phyloP scores from a whole-genome alignment of 2,888 invertebrate species.

The Thymelicus acteon region DNA sequence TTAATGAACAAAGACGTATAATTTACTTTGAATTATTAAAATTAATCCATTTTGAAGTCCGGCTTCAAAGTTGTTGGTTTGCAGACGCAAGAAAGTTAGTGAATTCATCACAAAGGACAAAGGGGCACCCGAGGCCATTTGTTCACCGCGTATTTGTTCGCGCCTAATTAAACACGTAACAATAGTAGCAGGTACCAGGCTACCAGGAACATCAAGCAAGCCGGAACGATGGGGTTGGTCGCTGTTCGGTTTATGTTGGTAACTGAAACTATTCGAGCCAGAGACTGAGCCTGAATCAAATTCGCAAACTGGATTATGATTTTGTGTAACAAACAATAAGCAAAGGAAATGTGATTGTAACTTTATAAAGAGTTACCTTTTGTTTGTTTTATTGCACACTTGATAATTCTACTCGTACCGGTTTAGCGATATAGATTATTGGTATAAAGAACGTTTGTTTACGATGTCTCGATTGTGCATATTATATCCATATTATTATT shows the following conservation, averaged over 20 bases:
- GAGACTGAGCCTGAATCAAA: not conserved
- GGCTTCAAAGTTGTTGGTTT: slow-evolving; percentile 70
- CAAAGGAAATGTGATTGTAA: too few relatives aligned
- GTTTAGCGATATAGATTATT: too few relatives aligned
- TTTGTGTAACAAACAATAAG: not conserved
- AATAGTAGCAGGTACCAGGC: slow-evolving; percentile 52
- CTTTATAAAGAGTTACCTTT: too few relatives aligned
- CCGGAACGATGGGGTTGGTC: slow-evolving; percentile 58
- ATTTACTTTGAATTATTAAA: slow-evolving; percentile 69
- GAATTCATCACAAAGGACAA: slow-evolving; percentile 78
- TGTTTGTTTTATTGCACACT: too few relatives aligned
- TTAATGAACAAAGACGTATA: slow-evolving; percentile 56
- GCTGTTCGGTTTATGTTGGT: slow-evolving; percentile 52
- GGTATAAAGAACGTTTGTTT: too few relatives aligned
- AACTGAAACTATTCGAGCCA: slow-evolving; percentile 39
- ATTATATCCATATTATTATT: too few relatives aligned
- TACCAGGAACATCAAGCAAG: slow-evolving; percentile 60
- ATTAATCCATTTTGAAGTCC: slow-evolving; percentile 68
- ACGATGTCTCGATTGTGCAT: too few relatives aligned
- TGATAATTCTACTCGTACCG: too few relatives aligned
- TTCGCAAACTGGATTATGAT: slow-evolving; percentile 8
- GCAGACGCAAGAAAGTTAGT: slow-evolving; percentile 75
- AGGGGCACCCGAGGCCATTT: slow-evolving; percentile 77
- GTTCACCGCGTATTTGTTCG: slow-evolving; percentile 78
- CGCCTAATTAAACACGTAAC: slow-evolving; percentile 82